phyloP scores from a whole-genome alignment of 1,140 invertebrate species.

The Cecropterus lyciades region DNA sequence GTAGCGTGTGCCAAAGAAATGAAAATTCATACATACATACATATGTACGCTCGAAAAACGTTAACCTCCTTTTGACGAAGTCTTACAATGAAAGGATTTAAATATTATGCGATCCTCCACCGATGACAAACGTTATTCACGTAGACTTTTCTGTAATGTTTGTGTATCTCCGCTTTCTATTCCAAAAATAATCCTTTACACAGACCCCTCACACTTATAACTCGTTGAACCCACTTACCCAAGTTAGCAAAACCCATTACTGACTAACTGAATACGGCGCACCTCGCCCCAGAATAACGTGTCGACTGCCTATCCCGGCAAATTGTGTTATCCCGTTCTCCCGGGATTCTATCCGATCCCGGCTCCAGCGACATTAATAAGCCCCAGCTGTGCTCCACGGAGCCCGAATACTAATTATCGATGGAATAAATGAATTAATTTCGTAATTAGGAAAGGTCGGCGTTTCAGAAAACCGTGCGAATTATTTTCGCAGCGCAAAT shows the following conservation, averaged over 20 bases:
- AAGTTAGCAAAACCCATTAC: constrained; percentile 1
- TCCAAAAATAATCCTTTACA: neutral
- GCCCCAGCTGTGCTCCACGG: constrained; percentile 43
- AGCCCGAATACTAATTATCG: constrained; percentile 55
- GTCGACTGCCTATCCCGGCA: constrained; percentile 7
- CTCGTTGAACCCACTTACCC: neutral
- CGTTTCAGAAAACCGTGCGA: neutral
- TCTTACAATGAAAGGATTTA: no score
- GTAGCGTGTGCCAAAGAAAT: no score
- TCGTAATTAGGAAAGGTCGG: constrained; percentile 42
- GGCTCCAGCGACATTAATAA: constrained; percentile 44
- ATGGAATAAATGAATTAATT: constrained; percentile 42
- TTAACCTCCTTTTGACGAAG: no score
- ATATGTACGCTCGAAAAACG: no score
- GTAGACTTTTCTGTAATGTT: no score
- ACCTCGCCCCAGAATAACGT: neutral
- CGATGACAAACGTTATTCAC: no score
- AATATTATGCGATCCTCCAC: no score
- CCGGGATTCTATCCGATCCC: constrained; percentile 22
- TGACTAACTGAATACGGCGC: neutral
- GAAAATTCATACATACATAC: no score
- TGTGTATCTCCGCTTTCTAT: no score
- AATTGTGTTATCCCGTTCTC: constrained; percentile 39
- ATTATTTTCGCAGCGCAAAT: constrained; percentile 13
- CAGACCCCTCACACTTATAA: neutral